These are phyloP conservation scores for Puffinus mauretanicus DNA, from an alignment of 2,113 vertebrate genomes.

Conservation along the genomic window DNA sequence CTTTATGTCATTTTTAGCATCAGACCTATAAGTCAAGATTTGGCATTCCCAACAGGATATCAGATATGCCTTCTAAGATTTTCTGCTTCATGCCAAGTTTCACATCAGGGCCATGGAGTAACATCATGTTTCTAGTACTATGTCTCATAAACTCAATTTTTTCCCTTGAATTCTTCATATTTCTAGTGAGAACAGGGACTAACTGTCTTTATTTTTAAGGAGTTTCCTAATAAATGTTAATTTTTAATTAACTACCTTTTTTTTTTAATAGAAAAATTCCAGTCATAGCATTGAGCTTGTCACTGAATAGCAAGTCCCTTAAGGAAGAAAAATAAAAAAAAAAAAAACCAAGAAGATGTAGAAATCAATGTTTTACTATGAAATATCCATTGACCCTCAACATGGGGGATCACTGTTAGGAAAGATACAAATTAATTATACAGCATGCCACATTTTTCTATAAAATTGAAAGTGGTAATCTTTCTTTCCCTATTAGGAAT, in stretches of 20 bases:
- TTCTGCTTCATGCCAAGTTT: background rate
- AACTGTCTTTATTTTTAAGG: background rate
- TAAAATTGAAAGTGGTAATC: background rate
- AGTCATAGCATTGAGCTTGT: background rate
- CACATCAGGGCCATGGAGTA: background rate
- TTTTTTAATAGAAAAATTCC: background rate
- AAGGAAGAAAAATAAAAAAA: background rate
- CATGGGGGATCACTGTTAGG: background rate
- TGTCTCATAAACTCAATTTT: background rate
- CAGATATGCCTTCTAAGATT: background rate
- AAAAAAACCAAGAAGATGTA: background rate
- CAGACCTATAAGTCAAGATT: background rate
- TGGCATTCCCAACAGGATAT: background rate
- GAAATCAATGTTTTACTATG: background rate
- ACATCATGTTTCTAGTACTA: background rate
- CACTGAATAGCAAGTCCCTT: background rate
- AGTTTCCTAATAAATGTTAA: background rate
- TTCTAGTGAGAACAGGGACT: background rate
- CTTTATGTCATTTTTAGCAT: background rate
- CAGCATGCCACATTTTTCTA: background rate
- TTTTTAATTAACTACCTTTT: background rate
- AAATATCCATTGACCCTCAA: background rate
- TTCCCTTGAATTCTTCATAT: background rate
- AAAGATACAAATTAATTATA: background rate
- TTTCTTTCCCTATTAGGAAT: background rate